Evolutionary conservation across 2,888 invertebrate species (phyloP), one percentile per base, ranked within the genome.

Genomic region (Machimus rusticus): DNA sequence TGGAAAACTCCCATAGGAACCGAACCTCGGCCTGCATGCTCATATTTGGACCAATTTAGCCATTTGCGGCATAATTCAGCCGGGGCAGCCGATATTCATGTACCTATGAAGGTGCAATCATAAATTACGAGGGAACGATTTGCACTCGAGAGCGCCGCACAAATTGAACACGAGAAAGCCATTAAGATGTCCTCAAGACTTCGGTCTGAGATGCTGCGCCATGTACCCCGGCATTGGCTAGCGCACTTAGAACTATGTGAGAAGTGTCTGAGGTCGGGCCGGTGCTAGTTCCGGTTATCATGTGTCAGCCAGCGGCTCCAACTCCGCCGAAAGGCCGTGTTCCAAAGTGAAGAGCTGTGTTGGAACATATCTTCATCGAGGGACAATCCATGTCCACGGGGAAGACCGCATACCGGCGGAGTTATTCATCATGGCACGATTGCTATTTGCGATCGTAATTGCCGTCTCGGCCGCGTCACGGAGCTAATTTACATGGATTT

Each of bases 151-250:
- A 88, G 82, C 78, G 84, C 87, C 87, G 84, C 87, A 84, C 86
- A 87, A 87, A 57, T 34, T 84, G 84, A 84, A 88, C 88, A 88
- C 84, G 88, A 88, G 86, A 88, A 88, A 88, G 39, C 88, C 88
- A 88, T 88, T 88, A 88, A 86, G 85, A 88, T 86, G 86, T 86
- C 79, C 43, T 86, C 86, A 66, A 66, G 66, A 66, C 28, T 9
- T 12, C 12, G 66, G 28, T 8, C 28, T 28, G 3, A 19, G 66
- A 66, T 66, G 66, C 23, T 66, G 23, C 66, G 66, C 66, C 23
- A 23, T 66, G 66, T 66, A 66, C 3, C 28, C 14, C 4, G 12
- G 28, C 12, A 28, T 46, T 16, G 19, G 85, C 28, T 85, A 43
- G 43, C 23, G 46, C 19, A 39, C 46, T 31, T 85, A 85, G 74